phyloP scores from a whole-genome alignment of 2,888 invertebrate species.

The Geotrupes spiniger region DNA sequence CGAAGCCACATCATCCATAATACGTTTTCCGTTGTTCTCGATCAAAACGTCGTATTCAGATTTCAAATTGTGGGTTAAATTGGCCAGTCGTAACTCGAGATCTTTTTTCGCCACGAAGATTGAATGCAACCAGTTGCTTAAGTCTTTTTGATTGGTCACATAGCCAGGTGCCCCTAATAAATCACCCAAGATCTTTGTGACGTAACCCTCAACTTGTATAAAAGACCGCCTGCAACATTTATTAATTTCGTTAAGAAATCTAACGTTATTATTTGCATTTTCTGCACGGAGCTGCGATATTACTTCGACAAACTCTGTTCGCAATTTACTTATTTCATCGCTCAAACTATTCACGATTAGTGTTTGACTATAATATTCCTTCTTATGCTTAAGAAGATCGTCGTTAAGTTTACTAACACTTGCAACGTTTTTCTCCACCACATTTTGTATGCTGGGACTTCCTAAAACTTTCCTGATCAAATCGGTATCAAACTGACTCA shows the following conservation, averaged over 20 bases:
- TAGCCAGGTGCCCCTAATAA: slow-evolving; percentile 41
- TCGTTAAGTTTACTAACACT: slow-evolving; percentile 7
- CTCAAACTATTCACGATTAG: slow-evolving; percentile 32
- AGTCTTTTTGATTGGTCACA: slow-evolving; percentile 47
- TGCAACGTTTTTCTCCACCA: slow-evolving; percentile 32
- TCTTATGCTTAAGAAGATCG: not conserved
- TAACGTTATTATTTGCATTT: slow-evolving; percentile 23
- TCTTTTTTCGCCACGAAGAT: slow-evolving; percentile 64
- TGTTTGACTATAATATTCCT: slow-evolving; percentile 18
- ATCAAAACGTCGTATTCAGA: slow-evolving; percentile 50
- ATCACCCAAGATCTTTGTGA: slow-evolving; percentile 35
- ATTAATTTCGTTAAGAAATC: slow-evolving; percentile 13
- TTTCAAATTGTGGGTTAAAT: slow-evolving; percentile 52
- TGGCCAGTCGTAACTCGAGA: slow-evolving; percentile 56
- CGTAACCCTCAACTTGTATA: slow-evolving; percentile 41
- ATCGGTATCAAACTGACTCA: slow-evolving; percentile 41
- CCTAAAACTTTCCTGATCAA: slow-evolving; percentile 44
- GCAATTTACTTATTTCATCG: slow-evolving; percentile 55
- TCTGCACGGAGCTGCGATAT: slow-evolving; percentile 34
- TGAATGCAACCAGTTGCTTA: slow-evolving; percentile 60
- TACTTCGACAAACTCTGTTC: slow-evolving; percentile 51
- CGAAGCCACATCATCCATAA: slow-evolving; percentile 43
- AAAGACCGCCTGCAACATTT: slow-evolving; percentile 40
- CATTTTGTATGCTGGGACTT: slow-evolving; percentile 37
- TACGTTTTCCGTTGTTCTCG: slow-evolving; percentile 39